A percentile compares a stretch with the other conserved stretches of the same genome.
phyloP scores from a whole-genome alignment of 2,888 invertebrate genomes.

The Cryptus armator region DNA sequence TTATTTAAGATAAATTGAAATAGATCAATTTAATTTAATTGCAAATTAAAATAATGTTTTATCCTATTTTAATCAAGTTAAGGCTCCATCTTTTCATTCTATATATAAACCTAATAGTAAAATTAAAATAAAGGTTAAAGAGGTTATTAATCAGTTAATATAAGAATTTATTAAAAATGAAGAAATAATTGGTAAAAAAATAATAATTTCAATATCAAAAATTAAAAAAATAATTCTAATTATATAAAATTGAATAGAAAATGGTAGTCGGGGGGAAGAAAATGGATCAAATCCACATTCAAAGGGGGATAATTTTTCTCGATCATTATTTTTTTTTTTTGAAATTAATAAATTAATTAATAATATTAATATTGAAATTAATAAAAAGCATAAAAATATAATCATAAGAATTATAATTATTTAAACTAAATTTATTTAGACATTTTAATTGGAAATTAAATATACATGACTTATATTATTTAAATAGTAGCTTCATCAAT shows the following conservation, averaged over 20 bases:
- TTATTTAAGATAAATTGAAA: neutral
- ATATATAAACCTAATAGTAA: conserved; percentile 86
- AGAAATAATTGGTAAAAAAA: conserved; percentile 88
- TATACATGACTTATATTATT: conserved; percentile 89
- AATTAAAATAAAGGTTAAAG: conserved; percentile 80
- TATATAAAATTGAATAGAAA: conserved; percentile 89
- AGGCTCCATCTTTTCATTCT: conserved; percentile 88
- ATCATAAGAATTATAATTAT: conserved; percentile 61
- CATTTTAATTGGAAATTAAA: conserved; percentile 91
- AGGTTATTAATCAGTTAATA: conserved; percentile 89
- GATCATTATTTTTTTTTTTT: conserved; percentile 87
- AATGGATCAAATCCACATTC: conserved; percentile 88
- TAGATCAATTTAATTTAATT: conserved; percentile 68
- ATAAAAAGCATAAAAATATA: conserved; percentile 45
- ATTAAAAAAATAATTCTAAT: conserved; percentile 90
- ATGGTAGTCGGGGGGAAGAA: conserved; percentile 86
- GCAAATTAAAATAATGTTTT: conserved; percentile 75
- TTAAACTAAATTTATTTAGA: conserved; percentile 86
- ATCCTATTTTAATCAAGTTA: conserved; percentile 85
- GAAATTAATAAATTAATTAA: conserved; percentile 86
- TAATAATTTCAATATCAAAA: conserved; percentile 90
- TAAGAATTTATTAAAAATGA: conserved; percentile 83
- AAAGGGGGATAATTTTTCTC: conserved; percentile 89
- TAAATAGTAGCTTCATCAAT: conserved; percentile 89
- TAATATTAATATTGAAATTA: conserved; percentile 78